Evolutionary conservation across 2,888 invertebrate genomes (phyloP).

Genomic region (Cylindroiulus punctatus): DNA sequence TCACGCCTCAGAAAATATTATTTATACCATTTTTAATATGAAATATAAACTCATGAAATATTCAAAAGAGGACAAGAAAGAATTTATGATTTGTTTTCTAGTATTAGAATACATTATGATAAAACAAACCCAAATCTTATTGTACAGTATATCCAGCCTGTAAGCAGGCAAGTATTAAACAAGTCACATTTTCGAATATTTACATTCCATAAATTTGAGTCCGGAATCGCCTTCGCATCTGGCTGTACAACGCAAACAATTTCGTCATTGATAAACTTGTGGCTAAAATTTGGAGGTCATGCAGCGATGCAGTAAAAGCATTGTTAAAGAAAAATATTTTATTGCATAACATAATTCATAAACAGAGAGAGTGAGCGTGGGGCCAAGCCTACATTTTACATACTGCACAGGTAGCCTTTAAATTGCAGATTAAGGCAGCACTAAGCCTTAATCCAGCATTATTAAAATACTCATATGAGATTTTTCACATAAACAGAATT

Average conservation of each 20-base stretch:
- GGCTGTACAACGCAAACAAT: neutral
- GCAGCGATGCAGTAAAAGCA: neutral
- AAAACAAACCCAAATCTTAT: neutral
- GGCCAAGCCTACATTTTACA: neutral
- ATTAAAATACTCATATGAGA: too few relatives aligned
- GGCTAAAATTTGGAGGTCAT: neutral
- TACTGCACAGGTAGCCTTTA: neutral
- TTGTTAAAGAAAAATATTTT: neutral
- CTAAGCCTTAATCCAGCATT: neutral
- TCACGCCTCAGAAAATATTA: too few relatives aligned
- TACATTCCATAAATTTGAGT: neutral
- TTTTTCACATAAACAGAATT: too few relatives aligned
- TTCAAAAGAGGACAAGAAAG: neutral
- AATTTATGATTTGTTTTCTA: neutral
- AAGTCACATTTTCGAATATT: neutral
- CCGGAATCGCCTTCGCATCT: neutral
- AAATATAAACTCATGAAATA: neutral
- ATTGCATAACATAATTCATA: constrained; percentile 8
- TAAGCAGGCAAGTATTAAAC: neutral
- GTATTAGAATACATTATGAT: neutral
- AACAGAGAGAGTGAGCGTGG: neutral
- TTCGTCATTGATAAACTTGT: neutral
- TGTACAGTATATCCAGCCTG: neutral
- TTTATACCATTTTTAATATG: neutral
- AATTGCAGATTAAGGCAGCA: neutral